Conservation (phyloP, 2,797 vertebrate species). For the Scomberomorus guttatus region DNA sequence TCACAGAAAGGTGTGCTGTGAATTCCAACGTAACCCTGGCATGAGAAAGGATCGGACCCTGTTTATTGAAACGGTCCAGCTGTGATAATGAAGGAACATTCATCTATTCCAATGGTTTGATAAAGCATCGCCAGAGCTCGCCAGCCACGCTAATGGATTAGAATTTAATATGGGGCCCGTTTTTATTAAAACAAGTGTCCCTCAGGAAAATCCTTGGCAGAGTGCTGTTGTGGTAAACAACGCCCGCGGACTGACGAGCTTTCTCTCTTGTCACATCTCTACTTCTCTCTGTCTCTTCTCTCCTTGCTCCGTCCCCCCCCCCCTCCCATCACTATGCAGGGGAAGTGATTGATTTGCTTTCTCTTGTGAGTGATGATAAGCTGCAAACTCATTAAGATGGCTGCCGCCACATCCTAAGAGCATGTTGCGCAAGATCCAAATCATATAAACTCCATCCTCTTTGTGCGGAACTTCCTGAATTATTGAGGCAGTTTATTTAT, state of each 20-base stretch:
- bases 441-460: conserved; percentile 61
- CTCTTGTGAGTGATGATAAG: conserved; percentile 82
- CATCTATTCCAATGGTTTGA: conserved; percentile 78
- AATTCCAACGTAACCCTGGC: conserved; percentile 58
- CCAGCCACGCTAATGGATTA: conserved; percentile 82
- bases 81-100: conserved; percentile 82
- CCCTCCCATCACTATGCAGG: conserved; percentile 56
- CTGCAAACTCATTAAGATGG: conserved; percentile 83
- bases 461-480: conserved; percentile 65
- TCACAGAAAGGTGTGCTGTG: conserved; percentile 46
- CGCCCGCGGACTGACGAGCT: conserved; percentile 55
- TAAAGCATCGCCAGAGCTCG: conserved; percentile 68
- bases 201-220: conserved; percentile 81
- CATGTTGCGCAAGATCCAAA: conserved; percentile 71
- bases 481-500: conserved; percentile 64
- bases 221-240: conserved; percentile 75
- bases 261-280: conserved; percentile 66
- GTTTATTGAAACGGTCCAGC: conserved; percentile 69
- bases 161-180: conserved; percentile 79
- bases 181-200: conserved; percentile 85
- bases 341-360: conserved; percentile 84
- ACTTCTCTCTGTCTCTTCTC: conserved; percentile 48
- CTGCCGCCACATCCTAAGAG: conserved; percentile 71
- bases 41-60: conserved; percentile 39
- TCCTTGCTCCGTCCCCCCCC: neutral